A percentile compares a stretch with the other conserved stretches of the same genome.
Evolutionary conservation across 2,888 invertebrate species (phyloP).

Genomic region (Lysandra coridon): DNA sequence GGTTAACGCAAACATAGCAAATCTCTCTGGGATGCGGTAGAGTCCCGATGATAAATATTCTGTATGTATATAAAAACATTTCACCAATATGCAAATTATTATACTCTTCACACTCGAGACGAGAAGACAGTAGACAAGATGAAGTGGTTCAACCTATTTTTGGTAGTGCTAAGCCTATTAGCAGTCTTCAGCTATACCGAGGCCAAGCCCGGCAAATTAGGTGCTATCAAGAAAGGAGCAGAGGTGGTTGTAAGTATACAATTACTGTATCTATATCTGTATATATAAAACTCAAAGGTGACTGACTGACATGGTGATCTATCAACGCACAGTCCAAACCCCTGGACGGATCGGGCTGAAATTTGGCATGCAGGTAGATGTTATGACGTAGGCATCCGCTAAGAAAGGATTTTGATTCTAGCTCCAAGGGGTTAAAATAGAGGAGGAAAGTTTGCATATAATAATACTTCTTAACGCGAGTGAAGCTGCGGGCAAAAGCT

Average conservation of each 20-base stretch:
- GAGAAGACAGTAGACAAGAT: constrained; percentile 34
- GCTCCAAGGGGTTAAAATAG: no score
- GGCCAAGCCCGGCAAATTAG: constrained; percentile 51
- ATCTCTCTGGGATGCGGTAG: constrained; percentile 36
- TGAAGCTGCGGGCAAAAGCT: no score
- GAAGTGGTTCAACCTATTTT: constrained; percentile 39
- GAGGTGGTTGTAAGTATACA: constrained; percentile 49
- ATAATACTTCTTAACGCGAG: no score
- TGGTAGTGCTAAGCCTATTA: constrained; percentile 38
- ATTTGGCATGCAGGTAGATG: no score
- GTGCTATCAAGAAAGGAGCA: constrained; percentile 50
- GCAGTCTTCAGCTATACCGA: constrained; percentile 40
- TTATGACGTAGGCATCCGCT: no score
- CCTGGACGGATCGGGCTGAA: no score
- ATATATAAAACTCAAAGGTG: no score
- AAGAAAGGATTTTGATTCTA: no score
- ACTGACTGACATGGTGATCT: no score
- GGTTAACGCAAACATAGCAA: neutral
- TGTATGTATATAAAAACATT: constrained; percentile 10
- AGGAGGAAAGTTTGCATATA: no score
- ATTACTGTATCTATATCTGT: neutral
- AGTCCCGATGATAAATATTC: constrained; percentile 35
- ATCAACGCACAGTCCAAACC: no score
- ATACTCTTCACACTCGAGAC: constrained; percentile 8
- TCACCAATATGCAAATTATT: constrained; percentile 29